Base-by-base conservation (phyloP, 2,797 vertebrate species). In the Falco berigora region DNA sequence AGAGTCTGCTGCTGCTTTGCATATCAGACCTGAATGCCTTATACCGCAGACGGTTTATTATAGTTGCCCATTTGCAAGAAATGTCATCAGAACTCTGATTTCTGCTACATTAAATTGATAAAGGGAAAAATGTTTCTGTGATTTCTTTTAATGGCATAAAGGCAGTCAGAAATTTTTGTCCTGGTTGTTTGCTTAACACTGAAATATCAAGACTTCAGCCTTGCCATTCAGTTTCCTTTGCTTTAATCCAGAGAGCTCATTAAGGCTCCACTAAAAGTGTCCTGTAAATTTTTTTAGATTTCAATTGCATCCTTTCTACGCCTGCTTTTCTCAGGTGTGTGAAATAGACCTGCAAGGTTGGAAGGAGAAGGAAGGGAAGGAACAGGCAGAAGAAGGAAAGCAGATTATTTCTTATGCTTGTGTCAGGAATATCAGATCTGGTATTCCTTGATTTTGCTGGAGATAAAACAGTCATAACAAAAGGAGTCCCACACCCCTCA, bases 1-100 rank as follows among this genome's bases (percentile, higher is more conserved):
- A 91, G 79, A 74, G 53, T 78, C 72, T 90, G 84, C 66, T 88
- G 46, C 86, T 95, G 92, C 85, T 97, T 95, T 96, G 93, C 88
- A 94, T 96, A 92, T 95, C 75, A 95, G 77, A 94, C 92, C 88
- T 95, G 63, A 94, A 94, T 91, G 85, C 92, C 83, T 96, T 91
- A 84, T 23, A 56, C 83, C 93, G 68, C 38, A 17, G 8, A 86
- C 32, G 8, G 76, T 96, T 93, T 97, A 77, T 94, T 94, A 66
- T 61, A 91, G 61, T 90, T 91, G 77, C 63, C 92, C 13, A 4
- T 89, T 94, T 94, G 88, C 53, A 90, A 97, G 71, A 96, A 96
- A 96, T 95, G 92, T 58, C 82, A 94, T 91, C 86, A 93, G 52
- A 95, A 78, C 59, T 91, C 78, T 88, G 64, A 67, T 68, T 93